These are phyloP conservation scores for Chelon auratus DNA, from an alignment of 2,797 vertebrate species.

Conservation along the genomic window DNA sequence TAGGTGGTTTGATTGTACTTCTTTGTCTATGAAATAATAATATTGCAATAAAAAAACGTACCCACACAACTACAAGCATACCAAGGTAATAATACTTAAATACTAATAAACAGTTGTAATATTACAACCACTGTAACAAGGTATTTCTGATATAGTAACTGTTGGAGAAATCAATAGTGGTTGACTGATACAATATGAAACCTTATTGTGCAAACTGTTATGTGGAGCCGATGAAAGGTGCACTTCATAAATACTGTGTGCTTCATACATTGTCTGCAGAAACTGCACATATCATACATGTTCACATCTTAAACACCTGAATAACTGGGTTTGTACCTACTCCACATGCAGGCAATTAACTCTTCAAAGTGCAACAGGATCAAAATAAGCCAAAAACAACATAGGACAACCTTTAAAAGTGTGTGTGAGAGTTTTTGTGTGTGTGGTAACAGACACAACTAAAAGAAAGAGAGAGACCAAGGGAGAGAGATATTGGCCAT, in stretches of 20 bases:
- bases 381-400: constrained; percentile 73
- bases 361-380: constrained; percentile 69
- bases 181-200: constrained; percentile 54
- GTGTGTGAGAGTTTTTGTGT: constrained; percentile 40
- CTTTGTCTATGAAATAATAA: constrained; percentile 61
- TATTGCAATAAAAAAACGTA: constrained; percentile 53
- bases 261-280: constrained; percentile 71
- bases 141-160: constrained; percentile 55
- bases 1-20: constrained; percentile 64
- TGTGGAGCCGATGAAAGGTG: constrained; percentile 56
- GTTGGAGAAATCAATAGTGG: constrained; percentile 56
- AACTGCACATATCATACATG: constrained; percentile 66
- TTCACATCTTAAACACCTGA: constrained; percentile 71
- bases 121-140: constrained; percentile 69
- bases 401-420: constrained; percentile 51
- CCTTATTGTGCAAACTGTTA: constrained; percentile 48
- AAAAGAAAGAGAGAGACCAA: constrained; percentile 34
- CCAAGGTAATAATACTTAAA: constrained; percentile 66
- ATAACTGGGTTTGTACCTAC: constrained; percentile 65
- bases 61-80: constrained; percentile 57
- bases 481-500: constrained; percentile 29
- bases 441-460: constrained; percentile 43
- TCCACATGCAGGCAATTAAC: constrained; percentile 78
- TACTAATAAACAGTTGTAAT: constrained; percentile 66
- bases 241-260: constrained; percentile 73